Conservation (phyloP, 2,113 vertebrate genomes). For the Hyaena hyaena region DNA sequence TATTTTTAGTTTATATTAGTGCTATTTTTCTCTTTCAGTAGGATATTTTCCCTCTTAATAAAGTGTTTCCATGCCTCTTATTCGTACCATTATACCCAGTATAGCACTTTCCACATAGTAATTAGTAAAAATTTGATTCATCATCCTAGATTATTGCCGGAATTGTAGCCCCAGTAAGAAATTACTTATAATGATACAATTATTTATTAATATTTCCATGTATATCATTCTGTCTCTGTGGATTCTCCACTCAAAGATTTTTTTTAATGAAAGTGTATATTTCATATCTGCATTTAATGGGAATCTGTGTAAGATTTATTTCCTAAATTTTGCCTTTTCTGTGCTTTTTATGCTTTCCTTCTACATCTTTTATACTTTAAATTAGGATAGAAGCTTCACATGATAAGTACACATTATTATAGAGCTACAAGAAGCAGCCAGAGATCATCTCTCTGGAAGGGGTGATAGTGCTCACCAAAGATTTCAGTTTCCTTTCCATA, state of each 20-base stretch:
- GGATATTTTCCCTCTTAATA: neutral
- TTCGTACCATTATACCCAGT: neutral
- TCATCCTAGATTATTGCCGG: neutral
- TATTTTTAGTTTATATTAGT: neutral
- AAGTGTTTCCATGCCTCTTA: neutral
- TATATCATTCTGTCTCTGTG: neutral
- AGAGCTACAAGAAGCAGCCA: neutral
- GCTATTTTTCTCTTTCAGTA: neutral
- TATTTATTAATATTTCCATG: neutral
- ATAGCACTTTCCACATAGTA: neutral
- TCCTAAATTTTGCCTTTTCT: neutral
- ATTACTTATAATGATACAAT: neutral
- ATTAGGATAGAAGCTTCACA: neutral
- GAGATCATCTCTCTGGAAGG: no score
- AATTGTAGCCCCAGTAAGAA: neutral
- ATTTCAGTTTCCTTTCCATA: neutral
- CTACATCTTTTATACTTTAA: neutral
- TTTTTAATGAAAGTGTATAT: neutral
- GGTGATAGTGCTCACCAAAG: neutral
- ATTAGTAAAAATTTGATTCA: neutral
- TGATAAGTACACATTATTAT: neutral
- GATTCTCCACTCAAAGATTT: neutral
- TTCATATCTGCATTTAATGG: neutral
- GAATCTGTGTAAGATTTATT: neutral
- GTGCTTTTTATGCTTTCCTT: neutral